phyloP scores from a whole-genome alignment of 2,113 vertebrate species.

The Antidorcas marsupialis region DNA sequence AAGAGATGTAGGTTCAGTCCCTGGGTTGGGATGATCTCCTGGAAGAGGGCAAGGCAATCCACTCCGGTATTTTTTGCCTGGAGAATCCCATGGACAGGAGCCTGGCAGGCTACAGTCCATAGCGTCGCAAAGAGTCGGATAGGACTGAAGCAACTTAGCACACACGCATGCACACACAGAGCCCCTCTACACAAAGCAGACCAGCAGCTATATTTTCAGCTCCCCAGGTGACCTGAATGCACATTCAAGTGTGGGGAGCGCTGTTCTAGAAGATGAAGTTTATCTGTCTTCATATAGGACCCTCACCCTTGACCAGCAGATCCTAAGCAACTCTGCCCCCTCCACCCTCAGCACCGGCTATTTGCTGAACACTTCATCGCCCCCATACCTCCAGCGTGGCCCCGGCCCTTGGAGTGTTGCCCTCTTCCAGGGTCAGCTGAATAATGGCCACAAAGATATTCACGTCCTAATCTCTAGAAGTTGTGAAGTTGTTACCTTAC shows the following conservation, averaged over 20 bases:
- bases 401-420: fast-evolving
- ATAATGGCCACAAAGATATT: neutral
- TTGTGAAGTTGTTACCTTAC: neutral
- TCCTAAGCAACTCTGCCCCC: neutral
- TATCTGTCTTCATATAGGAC: neutral
- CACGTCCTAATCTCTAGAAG: neutral
- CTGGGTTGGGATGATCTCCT: neutral
- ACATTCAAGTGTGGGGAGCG: fast-evolving
- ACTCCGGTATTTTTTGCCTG: neutral
- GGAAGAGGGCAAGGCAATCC: neutral
- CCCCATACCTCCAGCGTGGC: neutral
- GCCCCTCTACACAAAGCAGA: neutral
- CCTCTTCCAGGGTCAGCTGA: neutral
- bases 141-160: neutral
- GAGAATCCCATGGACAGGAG: neutral
- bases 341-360: neutral
- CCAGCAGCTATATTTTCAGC: neutral
- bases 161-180: neutral
- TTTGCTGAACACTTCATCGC: neutral
- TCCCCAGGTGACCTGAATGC: fast-evolving
- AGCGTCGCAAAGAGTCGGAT: neutral
- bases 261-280: neutral
- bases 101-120: neutral
- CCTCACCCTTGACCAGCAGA: neutral
- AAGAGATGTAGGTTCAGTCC: neutral